These are phyloP conservation scores for Agelas oroides DNA, from an alignment of 37 sponge, comb jelly and placozoan species.

Conservation along the genomic window DNA sequence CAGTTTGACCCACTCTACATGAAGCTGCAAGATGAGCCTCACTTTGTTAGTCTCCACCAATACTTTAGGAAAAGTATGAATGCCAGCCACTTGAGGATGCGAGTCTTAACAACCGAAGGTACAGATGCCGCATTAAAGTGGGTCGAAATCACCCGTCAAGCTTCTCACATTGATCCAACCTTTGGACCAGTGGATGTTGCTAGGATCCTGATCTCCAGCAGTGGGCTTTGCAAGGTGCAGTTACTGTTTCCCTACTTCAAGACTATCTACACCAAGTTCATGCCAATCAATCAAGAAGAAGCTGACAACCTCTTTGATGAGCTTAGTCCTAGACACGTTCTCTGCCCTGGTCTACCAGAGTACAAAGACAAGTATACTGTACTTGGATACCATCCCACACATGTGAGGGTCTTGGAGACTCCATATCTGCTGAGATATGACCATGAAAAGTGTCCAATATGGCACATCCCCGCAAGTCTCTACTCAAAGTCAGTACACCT, in stretches of 20 bases:
- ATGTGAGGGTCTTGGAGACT: slow-evolving; percentile 17
- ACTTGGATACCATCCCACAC: slow-evolving; percentile 29
- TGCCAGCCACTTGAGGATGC: neutral
- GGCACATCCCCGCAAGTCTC: slow-evolving; percentile 30
- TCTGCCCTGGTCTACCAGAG: slow-evolving; percentile 33
- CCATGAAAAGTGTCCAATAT: slow-evolving; percentile 37
- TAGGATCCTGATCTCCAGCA: slow-evolving; percentile 35
- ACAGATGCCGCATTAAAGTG: neutral
- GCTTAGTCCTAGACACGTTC: slow-evolving; percentile 18
- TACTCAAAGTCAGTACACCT: slow-evolving; percentile 11
- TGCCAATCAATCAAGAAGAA: neutral
- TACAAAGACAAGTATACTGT: slow-evolving; percentile 5
- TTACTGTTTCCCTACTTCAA: slow-evolving; percentile 34
- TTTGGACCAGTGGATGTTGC: slow-evolving; percentile 26
- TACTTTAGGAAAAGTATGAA: neutral
- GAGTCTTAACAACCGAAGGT: slow-evolving; percentile 20
- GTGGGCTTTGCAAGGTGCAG: slow-evolving; percentile 21
- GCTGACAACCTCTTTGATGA: slow-evolving; percentile 8
- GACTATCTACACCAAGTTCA: slow-evolving; percentile 17
- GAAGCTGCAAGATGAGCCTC: neutral
- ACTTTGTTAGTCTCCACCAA: neutral
- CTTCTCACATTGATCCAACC: slow-evolving; percentile 29
- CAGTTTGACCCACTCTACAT: neutral
- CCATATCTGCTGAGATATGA: slow-evolving; percentile 16
- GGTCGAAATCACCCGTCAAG: slow-evolving; percentile 15